A percentile compares a stretch with the other conserved stretches of the same genome.
These are phyloP conservation scores for Pitangus sulphuratus DNA, from an alignment of 2,797 vertebrate species.

Conservation along the genomic window DNA sequence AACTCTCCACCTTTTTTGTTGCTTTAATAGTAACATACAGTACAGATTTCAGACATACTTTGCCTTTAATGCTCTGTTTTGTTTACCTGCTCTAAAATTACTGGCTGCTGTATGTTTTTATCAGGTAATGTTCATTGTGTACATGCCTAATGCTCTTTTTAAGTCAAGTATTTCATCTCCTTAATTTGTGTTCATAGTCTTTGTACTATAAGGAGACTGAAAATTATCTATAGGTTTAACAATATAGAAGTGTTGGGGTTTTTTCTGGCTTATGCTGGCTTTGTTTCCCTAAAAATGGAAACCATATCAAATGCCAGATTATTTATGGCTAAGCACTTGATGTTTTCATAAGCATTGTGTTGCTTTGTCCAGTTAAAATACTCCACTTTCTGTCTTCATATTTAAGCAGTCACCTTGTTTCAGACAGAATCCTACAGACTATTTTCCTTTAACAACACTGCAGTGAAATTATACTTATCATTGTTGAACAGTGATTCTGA, in stretches of 20 bases:
- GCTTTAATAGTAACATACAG: not conserved
- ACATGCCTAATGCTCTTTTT: not conserved
- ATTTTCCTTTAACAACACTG: not conserved
- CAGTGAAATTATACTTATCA: not conserved
- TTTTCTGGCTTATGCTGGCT: not conserved
- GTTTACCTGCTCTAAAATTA: not conserved
- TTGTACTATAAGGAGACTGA: not conserved
- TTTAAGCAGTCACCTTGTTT: not conserved
- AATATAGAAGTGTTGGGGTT: not conserved
- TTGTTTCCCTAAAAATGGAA: not conserved
- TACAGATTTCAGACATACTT: not conserved
- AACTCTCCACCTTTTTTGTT: not conserved
- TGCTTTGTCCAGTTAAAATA: not conserved
- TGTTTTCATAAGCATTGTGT: not conserved
- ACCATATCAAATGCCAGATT: not conserved
- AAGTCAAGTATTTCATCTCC: not conserved
- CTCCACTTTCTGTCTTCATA: not conserved
- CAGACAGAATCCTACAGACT: not conserved
- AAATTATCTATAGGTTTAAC: not conserved
- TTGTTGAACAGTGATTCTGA: not conserved
- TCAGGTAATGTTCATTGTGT: not conserved
- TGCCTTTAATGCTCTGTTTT: slow-evolving; percentile 7
- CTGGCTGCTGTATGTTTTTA: not conserved
- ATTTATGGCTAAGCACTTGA: not conserved
- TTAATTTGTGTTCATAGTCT: not conserved